Evolutionary conservation across 2,797 vertebrate species (phyloP).

Genomic region (Sylvilagus floridanus): DNA sequence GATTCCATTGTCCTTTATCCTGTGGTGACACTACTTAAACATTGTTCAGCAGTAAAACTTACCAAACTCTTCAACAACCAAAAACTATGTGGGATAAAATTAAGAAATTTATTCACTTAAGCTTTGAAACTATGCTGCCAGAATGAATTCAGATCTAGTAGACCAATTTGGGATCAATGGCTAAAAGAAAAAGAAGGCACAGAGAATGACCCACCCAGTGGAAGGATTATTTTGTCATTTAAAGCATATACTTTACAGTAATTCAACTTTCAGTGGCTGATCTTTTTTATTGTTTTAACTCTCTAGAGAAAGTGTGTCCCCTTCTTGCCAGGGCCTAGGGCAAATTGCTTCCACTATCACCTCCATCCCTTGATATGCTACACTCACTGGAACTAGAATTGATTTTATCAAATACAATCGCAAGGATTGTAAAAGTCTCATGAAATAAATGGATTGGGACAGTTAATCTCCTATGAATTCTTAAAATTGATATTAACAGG

Average conservation of each 20-base stretch:
- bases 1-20: not conserved
- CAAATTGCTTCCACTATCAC: not conserved
- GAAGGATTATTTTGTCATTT: not conserved
- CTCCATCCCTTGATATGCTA: not conserved
- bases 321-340: not conserved
- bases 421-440: not conserved
- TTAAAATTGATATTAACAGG: not conserved
- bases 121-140: slow-evolving; percentile 8
- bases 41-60: not conserved
- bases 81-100: not conserved
- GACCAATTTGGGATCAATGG: not conserved
- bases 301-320: not conserved
- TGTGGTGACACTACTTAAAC: slow-evolving; percentile 15
- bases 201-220: not conserved
- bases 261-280: not conserved
- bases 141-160: not conserved
- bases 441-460: not conserved
- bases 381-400: not conserved
- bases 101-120: not conserved
- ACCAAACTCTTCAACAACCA: slow-evolving; percentile 37
- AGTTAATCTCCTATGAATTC: not conserved
- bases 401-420: not conserved
- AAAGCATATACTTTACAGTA: not conserved
- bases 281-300: not conserved
- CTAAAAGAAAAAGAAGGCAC: not conserved